Conservation (phyloP, 2,888 invertebrate species). For the Microctonus aethiopoides region DNA sequence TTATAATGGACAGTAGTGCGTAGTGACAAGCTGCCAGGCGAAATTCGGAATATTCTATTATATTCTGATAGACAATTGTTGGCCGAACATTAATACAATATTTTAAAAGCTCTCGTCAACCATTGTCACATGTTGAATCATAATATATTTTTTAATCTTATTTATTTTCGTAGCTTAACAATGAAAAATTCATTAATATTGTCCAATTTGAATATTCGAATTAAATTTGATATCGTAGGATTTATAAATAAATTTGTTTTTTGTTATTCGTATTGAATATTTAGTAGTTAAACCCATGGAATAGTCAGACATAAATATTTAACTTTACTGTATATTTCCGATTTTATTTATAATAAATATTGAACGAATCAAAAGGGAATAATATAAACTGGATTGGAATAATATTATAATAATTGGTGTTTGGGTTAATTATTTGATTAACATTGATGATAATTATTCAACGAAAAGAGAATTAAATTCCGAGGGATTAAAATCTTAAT, state of each 20-base stretch:
- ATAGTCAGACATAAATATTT: neutral
- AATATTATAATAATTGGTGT: too few species aligned
- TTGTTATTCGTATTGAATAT: neutral
- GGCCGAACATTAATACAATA: neutral
- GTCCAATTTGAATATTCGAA: too few species aligned
- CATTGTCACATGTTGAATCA: too few species aligned
- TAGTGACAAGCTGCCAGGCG: conserved; percentile 1
- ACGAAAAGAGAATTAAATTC: neutral
- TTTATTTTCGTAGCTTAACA: too few species aligned
- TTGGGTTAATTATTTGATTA: neutral
- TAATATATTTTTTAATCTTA: too few species aligned
- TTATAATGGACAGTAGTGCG: conserved; percentile 13
- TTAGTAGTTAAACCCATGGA: neutral
- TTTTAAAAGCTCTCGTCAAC: too few species aligned
- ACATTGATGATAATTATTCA: neutral
- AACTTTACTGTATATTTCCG: neutral
- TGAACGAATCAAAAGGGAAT: neutral
- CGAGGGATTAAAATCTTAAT: neutral
- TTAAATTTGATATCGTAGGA: too few species aligned
- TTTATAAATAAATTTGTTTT: neutral
- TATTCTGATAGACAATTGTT: neutral
- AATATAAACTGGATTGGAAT: too few species aligned
- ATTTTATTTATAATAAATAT: neutral
- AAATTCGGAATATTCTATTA: neutral
- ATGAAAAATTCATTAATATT: too few species aligned